phyloP scores from a whole-genome alignment of 1,140 invertebrate genomes.

The Drosophila sp. region DNA sequence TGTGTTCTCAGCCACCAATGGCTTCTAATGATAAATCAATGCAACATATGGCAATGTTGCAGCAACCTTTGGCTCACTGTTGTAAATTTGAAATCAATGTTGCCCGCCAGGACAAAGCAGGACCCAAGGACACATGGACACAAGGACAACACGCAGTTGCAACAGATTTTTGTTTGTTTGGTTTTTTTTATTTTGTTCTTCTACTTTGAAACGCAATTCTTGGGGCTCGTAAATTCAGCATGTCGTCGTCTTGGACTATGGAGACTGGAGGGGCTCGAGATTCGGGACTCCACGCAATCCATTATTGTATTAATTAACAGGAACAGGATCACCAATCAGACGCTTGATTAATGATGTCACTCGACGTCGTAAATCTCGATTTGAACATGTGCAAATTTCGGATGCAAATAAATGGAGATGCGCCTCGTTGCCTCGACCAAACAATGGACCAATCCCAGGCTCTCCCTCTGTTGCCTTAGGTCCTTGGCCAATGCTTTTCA shows the following conservation, averaged over 20 bases:
- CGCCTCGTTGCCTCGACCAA: conserved; percentile 57
- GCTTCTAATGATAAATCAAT: conserved; percentile 77
- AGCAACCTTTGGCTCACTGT: conserved; percentile 68
- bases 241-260: conserved; percentile 46
- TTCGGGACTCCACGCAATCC: conserved; percentile 68
- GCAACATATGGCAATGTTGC: conserved; percentile 73
- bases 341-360: conserved; percentile 85
- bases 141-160: conserved; percentile 9
- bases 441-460: conserved; percentile 64
- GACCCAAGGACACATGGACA: conserved; percentile 19
- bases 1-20: conserved; percentile 35
- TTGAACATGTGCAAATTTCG: conserved; percentile 84
- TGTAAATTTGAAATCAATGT: conserved; percentile 83
- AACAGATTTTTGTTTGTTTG: conserved; percentile 5
- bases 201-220: conserved; percentile 38
- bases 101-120: conserved; percentile 27
- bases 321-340: conserved; percentile 85
- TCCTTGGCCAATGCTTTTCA: conserved; percentile 56
- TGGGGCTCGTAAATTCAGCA: conserved; percentile 56
- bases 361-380: conserved; percentile 84
- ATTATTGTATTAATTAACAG: conserved; percentile 85
- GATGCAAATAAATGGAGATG: conserved; percentile 79
- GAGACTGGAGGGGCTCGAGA: conserved; percentile 4
- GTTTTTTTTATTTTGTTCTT: conserved; percentile 41
- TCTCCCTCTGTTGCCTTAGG: conserved; percentile 14